Conservation (phyloP, 2,797 vertebrate species). For the Pygocentrus nattereri region DNA sequence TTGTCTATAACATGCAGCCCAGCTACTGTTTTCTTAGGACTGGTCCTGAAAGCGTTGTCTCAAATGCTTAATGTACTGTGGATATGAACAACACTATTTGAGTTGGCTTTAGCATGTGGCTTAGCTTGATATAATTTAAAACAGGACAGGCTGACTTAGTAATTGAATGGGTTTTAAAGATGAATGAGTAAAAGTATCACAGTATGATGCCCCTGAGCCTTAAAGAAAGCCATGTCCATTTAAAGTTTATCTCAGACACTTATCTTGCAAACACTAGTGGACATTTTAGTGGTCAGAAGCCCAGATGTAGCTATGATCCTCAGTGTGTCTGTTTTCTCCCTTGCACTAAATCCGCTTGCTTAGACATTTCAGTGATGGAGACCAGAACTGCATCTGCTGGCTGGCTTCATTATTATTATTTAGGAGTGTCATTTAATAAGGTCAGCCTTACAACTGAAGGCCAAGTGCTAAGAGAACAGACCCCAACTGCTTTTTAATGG, state of each 20-base stretch:
- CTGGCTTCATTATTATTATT: neutral
- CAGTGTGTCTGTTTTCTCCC: neutral
- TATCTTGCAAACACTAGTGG: constrained; percentile 1
- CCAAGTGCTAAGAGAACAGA: constrained; percentile 32
- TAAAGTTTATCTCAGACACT: constrained; percentile 2
- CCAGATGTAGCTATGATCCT: constrained; percentile 8
- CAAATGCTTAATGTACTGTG: neutral
- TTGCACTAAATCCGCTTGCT: constrained; percentile 9
- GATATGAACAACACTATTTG: neutral
- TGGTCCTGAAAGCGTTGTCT: too few relatives aligned
- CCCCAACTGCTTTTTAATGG: constrained; percentile 6
- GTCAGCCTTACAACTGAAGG: constrained; percentile 8
- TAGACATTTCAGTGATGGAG: constrained; percentile 17
- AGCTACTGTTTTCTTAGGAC: too few relatives aligned
- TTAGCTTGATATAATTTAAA: constrained; percentile 15
- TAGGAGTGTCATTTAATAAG: neutral
- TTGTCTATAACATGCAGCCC: too few relatives aligned
- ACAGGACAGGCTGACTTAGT: constrained; percentile 4
- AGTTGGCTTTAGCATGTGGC: neutral
- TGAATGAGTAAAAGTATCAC: neutral
- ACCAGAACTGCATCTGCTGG: neutral
- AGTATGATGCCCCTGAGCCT: neutral
- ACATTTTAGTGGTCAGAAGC: constrained; percentile 13
- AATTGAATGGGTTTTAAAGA: constrained; percentile 9
- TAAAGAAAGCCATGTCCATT: neutral